These are phyloP conservation scores for Nesoenas mayeri DNA, from an alignment of 2,113 vertebrate genomes.

Conservation along the genomic window DNA sequence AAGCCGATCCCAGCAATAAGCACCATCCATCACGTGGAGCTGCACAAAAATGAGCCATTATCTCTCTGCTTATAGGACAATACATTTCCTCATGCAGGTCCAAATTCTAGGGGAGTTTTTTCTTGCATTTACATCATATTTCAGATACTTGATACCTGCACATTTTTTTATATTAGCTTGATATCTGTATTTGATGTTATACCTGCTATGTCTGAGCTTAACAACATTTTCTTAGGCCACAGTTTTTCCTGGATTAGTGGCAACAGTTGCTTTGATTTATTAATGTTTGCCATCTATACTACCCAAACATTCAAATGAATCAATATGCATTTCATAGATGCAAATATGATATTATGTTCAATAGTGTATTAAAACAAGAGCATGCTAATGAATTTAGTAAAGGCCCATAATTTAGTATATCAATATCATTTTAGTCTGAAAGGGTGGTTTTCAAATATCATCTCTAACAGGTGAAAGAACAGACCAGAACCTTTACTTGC, in stretches of 20 bases:
- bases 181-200: neutral
- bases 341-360: neutral
- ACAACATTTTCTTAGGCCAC: neutral
- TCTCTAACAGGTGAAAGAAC: neutral
- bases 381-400: neutral
- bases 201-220: neutral
- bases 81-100: neutral
- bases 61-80: neutral
- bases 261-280: neutral
- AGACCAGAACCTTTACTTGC: neutral
- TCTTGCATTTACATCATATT: neutral
- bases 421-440: neutral
- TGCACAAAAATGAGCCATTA: fast-evolving
- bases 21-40: fast-evolving
- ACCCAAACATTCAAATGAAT: neutral
- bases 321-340: neutral
- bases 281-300: neutral
- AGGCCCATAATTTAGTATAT: neutral
- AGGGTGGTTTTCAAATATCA: neutral
- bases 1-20: neutral
- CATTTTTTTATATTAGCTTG: neutral
- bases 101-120: neutral
- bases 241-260: neutral
- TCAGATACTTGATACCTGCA: neutral
- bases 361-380: neutral